These are phyloP conservation scores for Virgularia gustaviana DNA, from an alignment of 92 coral and sea anemone genomes.

Conservation along the genomic window DNA sequence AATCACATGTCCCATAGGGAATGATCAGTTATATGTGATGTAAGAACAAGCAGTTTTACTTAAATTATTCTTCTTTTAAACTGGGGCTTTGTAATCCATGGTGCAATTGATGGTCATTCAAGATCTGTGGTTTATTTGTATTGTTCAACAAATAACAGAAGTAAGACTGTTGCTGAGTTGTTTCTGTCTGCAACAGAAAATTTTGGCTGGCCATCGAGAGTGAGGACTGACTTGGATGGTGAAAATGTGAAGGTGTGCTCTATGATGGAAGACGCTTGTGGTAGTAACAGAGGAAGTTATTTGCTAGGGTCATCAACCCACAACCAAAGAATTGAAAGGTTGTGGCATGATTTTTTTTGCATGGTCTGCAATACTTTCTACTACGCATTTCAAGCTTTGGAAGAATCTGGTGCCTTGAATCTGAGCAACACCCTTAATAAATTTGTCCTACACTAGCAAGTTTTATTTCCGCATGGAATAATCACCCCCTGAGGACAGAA, in stretches of 20 bases:
- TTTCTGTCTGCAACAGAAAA: neutral
- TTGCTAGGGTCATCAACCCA: slow-evolving; percentile 6
- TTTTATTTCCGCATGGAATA: no score
- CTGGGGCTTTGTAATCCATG: slow-evolving; percentile 7
- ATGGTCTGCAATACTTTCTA: no score
- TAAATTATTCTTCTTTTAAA: neutral
- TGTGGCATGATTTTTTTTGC: no score
- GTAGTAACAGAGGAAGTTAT: slow-evolving; percentile 9
- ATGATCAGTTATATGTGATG: no score
- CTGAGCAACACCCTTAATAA: no score
- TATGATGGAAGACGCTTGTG: neutral
- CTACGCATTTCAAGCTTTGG: no score
- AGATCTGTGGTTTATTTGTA: neutral
- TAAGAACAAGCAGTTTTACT: no score
- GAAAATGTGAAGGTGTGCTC: neutral
- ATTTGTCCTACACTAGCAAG: no score
- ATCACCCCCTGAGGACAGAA: slow-evolving; percentile 15
- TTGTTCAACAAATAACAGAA: slow-evolving; percentile 6
- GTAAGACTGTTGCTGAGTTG: neutral
- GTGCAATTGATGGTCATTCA: slow-evolving; percentile 3
- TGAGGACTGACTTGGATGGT: neutral
- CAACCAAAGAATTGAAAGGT: neutral
- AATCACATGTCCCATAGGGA: no score
- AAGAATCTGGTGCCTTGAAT: no score
- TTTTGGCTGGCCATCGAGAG: slow-evolving; percentile 9